phyloP scores from a whole-genome alignment of 2,113 vertebrate species.

The Tauraco erythrolophus region DNA sequence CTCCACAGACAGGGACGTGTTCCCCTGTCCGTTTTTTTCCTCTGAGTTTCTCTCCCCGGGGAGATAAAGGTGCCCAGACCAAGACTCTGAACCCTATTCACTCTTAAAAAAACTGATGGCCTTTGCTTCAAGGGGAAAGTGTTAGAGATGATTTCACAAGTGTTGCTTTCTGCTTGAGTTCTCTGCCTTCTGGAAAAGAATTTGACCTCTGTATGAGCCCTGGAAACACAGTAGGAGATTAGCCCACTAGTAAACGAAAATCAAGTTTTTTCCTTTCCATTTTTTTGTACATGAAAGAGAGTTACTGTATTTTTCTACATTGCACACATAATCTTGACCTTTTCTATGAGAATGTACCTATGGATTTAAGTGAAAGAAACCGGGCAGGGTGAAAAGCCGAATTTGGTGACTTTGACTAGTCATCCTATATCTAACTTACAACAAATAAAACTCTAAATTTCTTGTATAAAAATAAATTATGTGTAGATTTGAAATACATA shows the following conservation, averaged over 20 bases:
- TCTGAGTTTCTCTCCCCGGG: fast-evolving
- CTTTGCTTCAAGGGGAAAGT: fast-evolving
- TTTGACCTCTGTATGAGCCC: not conserved
- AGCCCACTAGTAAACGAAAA: not conserved
- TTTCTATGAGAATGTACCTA: not conserved
- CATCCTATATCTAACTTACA: not conserved
- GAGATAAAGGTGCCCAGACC: no score
- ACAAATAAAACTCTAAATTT: not conserved
- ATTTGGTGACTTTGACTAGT: not conserved
- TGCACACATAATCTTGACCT: not conserved
- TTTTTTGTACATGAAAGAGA: not conserved
- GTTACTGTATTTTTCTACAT: not conserved
- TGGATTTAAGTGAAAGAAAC: not conserved
- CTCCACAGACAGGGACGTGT: not conserved
- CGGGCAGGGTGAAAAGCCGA: not conserved
- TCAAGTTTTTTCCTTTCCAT: not conserved
- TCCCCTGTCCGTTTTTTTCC: not conserved
- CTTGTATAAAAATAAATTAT: not conserved
- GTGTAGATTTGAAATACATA: not conserved
- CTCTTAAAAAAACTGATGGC: fast-evolving
- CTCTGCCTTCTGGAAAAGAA: not conserved
- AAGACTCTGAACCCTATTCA: fast-evolving
- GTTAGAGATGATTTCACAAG: not conserved
- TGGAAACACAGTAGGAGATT: not conserved
- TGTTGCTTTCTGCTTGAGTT: not conserved